A percentile compares a stretch with the other conserved stretches of the same genome.
phyloP scores from a whole-genome alignment of 2,113 vertebrate genomes.

The Lophura nycthemera region DNA sequence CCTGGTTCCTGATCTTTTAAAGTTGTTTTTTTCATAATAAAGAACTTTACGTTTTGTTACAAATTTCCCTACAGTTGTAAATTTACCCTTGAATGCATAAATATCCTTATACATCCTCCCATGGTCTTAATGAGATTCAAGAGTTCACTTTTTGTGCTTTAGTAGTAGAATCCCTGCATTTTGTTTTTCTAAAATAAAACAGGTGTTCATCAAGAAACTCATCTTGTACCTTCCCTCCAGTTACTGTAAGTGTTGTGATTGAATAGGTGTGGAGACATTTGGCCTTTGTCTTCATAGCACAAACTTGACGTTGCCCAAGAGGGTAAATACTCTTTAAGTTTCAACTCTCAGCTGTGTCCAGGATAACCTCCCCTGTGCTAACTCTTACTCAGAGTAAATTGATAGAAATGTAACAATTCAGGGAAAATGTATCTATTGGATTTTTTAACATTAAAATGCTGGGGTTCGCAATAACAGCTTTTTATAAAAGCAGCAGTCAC shows the following conservation, averaged over 20 bases:
- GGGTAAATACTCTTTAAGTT: neutral
- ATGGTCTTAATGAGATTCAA: neutral
- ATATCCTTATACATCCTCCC: neutral
- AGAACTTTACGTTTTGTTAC: neutral
- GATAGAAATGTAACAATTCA: constrained; percentile 27
- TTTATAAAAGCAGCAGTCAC: constrained; percentile 62
- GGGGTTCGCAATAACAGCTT: constrained; percentile 46
- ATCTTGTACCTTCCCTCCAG: neutral
- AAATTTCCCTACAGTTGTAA: neutral
- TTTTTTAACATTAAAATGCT: constrained; percentile 42
- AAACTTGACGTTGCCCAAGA: neutral
- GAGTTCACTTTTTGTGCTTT: neutral
- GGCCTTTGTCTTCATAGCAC: neutral
- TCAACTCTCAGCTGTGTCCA: neutral
- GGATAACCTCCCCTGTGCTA: neutral
- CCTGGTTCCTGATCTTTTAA: neutral
- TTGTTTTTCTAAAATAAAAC: neutral
- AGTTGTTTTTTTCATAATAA: neutral
- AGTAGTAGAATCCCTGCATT: neutral
- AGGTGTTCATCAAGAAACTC: neutral
- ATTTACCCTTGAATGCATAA: neutral
- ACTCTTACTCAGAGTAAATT: neutral
- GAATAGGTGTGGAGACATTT: neutral
- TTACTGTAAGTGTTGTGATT: neutral
- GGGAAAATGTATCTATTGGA: constrained; percentile 54